A percentile compares a stretch with the other conserved stretches of the same genome.
These are phyloP conservation scores for Thamnophis elegans DNA, from an alignment of 2,797 vertebrate genomes.

Conservation along the genomic window DNA sequence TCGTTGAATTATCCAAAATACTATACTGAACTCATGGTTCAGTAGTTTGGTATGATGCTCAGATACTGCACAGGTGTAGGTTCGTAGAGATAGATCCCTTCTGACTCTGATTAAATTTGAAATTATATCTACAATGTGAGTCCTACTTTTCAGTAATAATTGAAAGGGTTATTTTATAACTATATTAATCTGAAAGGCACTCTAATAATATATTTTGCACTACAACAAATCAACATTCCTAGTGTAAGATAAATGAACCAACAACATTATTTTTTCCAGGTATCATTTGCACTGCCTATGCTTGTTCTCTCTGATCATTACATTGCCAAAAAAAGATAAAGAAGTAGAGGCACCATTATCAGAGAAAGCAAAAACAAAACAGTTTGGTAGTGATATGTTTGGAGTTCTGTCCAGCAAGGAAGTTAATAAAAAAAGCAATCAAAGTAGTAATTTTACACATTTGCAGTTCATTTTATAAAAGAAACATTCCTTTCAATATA, in stretches of 20 bases:
- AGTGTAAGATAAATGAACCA: background rate
- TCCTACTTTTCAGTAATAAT: background rate
- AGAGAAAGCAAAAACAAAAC: background rate
- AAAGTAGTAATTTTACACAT: slow-evolving; percentile 29
- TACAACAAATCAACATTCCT: background rate
- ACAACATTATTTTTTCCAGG: background rate
- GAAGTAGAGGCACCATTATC: background rate
- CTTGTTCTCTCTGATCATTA: background rate
- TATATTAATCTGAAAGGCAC: background rate
- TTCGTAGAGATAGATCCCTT: background rate
- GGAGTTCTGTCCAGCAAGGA: background rate
- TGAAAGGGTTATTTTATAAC: background rate
- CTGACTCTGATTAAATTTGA: background rate
- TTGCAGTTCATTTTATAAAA: slow-evolving; percentile 9
- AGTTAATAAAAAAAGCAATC: background rate
- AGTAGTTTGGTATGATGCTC: background rate
- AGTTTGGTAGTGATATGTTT: background rate
- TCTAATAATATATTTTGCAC: background rate
- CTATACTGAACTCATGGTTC: background rate
- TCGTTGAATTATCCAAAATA: background rate
- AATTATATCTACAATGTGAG: background rate
- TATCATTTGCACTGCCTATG: background rate
- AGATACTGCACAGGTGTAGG: background rate
- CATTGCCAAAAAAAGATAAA: background rate
- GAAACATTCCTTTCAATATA: too few species aligned